Evolutionary conservation across 2,113 vertebrate genomes (phyloP).

Genomic region (Corythornis madagascariensis): DNA sequence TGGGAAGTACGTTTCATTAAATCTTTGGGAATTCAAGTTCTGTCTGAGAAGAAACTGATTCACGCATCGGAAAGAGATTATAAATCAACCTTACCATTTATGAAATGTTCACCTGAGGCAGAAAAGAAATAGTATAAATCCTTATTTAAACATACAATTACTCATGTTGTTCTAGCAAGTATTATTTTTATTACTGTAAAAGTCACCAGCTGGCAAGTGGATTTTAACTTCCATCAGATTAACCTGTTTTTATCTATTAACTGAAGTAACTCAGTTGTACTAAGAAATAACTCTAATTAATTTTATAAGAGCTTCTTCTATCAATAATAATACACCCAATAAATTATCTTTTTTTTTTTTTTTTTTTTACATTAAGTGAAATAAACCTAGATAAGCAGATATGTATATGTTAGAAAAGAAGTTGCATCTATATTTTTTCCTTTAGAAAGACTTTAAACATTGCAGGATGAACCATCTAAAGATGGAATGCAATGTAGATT

Average conservation of each 20-base stretch:
- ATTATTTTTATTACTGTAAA: conserved; percentile 50
- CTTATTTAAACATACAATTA: conserved; percentile 57
- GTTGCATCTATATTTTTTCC: not conserved
- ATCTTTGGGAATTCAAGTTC: conserved; percentile 51
- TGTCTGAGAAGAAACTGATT: conserved; percentile 61
- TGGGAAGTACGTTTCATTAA: conserved; percentile 45
- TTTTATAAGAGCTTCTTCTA: conserved; percentile 57
- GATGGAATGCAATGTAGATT: not conserved
- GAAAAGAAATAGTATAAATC: conserved; percentile 51
- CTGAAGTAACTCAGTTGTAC: conserved; percentile 23
- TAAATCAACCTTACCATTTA: conserved; percentile 63
- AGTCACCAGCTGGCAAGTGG: conserved; percentile 52
- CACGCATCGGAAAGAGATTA: conserved; percentile 37
- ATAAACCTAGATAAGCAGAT: not conserved
- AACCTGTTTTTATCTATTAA: conserved; percentile 51
- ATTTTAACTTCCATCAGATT: conserved; percentile 59
- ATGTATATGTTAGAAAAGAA: not conserved
- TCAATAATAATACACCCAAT: conserved; percentile 40
- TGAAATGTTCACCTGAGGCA: conserved; percentile 52
- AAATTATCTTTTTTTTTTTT: not conserved
- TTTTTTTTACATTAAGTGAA: not conserved
- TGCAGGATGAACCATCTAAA: not conserved
- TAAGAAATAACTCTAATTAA: conserved; percentile 47
- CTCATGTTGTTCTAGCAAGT: conserved; percentile 34
- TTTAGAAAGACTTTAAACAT: not conserved